Evolutionary conservation across 2,888 invertebrate species (phyloP).

Genomic region (Schrankia costaestrigalis): DNA sequence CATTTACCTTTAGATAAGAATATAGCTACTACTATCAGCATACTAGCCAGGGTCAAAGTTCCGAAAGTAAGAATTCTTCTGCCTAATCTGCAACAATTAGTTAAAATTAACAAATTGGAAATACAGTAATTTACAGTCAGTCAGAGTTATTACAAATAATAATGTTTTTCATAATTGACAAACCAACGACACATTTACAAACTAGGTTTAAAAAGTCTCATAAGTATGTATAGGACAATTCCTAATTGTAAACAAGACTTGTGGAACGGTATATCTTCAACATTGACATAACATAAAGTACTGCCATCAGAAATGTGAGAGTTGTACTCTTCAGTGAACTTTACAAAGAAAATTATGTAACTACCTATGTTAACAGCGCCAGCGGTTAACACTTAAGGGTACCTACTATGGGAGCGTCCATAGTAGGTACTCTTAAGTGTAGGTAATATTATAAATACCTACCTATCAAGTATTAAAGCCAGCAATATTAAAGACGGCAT

Average conservation of each 20-base stretch:
- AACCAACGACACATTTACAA: no score
- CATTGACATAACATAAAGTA: no score
- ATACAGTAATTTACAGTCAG: not conserved
- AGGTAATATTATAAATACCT: not conserved
- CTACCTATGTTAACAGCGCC: not conserved
- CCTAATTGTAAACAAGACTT: no score
- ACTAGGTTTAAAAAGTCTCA: no score
- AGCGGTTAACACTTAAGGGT: not conserved
- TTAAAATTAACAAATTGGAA: not conserved
- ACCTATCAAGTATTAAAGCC: constrained; percentile 7
- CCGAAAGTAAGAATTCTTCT: constrained; percentile 8
- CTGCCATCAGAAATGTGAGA: no score
- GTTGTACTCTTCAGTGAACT: no score
- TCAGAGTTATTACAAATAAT: not conserved
- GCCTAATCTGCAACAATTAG: constrained; percentile 8
- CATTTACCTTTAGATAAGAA: constrained; percentile 6
- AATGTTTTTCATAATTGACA: not conserved
- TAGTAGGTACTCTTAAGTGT: not conserved
- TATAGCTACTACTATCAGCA: constrained; percentile 1
- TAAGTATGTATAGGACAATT: no score
- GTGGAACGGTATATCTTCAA: no score
- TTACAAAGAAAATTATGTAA: no score
- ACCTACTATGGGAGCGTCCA: not conserved
- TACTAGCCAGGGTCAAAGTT: not conserved
- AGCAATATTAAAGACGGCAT: constrained; percentile 37